Conservation (phyloP, 2,113 vertebrate species). For the Anolis carolinensis region DNA sequence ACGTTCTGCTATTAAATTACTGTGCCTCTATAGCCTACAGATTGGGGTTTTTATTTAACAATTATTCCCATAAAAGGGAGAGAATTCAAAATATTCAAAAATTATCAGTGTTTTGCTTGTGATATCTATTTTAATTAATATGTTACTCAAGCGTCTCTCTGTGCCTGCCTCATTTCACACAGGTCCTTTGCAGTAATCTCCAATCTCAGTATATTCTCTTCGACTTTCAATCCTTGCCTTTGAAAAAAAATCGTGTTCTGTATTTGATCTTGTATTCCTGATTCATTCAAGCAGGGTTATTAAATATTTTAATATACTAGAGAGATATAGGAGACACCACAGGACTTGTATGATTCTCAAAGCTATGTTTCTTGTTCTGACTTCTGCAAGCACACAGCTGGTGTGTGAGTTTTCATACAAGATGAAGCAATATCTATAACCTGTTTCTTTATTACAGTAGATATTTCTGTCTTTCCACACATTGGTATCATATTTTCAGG, state of each 20-base stretch:
- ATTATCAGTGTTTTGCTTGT: neutral
- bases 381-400: neutral
- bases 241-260: neutral
- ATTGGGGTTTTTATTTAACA: neutral
- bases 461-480: neutral
- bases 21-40: neutral
- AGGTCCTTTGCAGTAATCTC: neutral
- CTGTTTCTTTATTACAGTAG: neutral
- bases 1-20: conserved; percentile 18
- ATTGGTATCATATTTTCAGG: neutral
- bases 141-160: neutral
- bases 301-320: conserved; percentile 24
- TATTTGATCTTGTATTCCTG: neutral
- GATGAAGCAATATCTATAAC: neutral
- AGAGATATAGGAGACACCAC: neutral
- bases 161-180: neutral
- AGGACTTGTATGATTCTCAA: neutral
- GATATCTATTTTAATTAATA: neutral
- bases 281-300: neutral
- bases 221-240: neutral
- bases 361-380: neutral
- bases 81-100: neutral
- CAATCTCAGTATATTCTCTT: conserved; percentile 1
- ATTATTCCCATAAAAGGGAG: neutral
- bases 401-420: neutral